Base-by-base conservation (phyloP, 1,140 invertebrate genomes). In the Dreissena polymorpha region DNA sequence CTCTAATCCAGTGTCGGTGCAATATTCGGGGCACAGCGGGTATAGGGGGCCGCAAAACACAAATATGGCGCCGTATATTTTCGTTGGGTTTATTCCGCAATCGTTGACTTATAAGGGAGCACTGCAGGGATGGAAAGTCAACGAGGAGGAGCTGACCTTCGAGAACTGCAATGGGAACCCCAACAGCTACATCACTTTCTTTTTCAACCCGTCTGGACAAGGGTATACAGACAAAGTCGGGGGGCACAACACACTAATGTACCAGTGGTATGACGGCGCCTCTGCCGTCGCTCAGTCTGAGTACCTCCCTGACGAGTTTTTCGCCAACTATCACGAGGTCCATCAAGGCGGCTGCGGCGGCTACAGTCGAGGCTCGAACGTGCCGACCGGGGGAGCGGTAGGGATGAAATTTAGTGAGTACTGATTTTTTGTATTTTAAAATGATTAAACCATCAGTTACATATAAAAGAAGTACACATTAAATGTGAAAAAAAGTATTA, bases 311-410 rank as follows among this genome's bases (percentile, higher is more conserved):
- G 39, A 60, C 23, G 75, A 72, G n/a, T 78, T 72, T 27, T 79
- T 84, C 57, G 21, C 73, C 21, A 60, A 57, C 5, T 72, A 64
- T 27, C 72, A 72, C 64, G 83, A 84, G 50, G 49, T 84, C 16
- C 83, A 84, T 50, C 64, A 78, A 14, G 83, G 83, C 8, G 83
- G 83, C 12, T 84, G 83, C 60, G 83, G 83, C 16, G 83, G 67
- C 53, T 84, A 78, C 60, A 75, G 67, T 53, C 29, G 29, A 7
- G 50, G 68, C 27, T 57, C 64, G 21, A 51, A 72, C 21, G 29
- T 80, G 21, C 12, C 10, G 5, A 72, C 29, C 2, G 55, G 27
- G 1, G 78, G 53, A 16, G 60, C 68, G 39, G 55, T 80, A 10
- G 78, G 78, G 13, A 21, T 78, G 18, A 68, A 55, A 78, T 78